These are phyloP conservation scores for Acleris literana DNA, from an alignment of 2,888 invertebrate species.

Conservation along the genomic window DNA sequence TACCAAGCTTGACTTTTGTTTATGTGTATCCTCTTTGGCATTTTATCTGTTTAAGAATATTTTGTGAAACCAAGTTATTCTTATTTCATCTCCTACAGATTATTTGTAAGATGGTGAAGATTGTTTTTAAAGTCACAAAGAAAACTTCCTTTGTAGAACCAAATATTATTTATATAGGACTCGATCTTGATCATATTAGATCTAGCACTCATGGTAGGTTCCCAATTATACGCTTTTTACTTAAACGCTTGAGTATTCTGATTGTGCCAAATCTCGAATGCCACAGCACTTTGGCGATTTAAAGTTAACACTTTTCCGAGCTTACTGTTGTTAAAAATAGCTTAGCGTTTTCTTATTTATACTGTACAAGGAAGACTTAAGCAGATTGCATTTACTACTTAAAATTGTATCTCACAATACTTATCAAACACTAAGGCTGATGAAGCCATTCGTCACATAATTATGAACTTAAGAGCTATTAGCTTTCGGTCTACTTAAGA, in stretches of 20 bases:
- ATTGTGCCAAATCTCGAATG: constrained; percentile 72
- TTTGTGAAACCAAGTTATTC: neutral
- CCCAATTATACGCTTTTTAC: constrained; percentile 47
- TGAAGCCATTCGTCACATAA: constrained; percentile 25
- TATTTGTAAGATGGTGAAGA: too few relatives aligned
- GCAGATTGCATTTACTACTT: constrained; percentile 52
- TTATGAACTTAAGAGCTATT: constrained; percentile 32
- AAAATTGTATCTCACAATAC: constrained; percentile 35
- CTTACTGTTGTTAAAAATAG: constrained; percentile 51
- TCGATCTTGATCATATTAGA: too few relatives aligned
- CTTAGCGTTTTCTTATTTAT: constrained; percentile 43
- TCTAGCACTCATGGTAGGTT: neutral
- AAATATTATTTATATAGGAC: too few relatives aligned
- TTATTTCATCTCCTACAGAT: neutral
- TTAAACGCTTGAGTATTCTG: constrained; percentile 44
- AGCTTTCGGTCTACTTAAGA: constrained; percentile 30
- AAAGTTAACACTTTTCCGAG: constrained; percentile 53
- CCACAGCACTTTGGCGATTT: constrained; percentile 51
- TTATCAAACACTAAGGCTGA: constrained; percentile 26
- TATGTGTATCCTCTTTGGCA: neutral
- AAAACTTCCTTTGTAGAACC: too few relatives aligned
- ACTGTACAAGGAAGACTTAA: constrained; percentile 48
- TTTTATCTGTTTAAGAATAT: constrained; percentile 33
- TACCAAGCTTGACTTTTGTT: neutral
- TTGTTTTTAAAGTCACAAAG: too few relatives aligned